phyloP scores from a whole-genome alignment of 2,797 vertebrate species.

The Ciconia nigra region DNA sequence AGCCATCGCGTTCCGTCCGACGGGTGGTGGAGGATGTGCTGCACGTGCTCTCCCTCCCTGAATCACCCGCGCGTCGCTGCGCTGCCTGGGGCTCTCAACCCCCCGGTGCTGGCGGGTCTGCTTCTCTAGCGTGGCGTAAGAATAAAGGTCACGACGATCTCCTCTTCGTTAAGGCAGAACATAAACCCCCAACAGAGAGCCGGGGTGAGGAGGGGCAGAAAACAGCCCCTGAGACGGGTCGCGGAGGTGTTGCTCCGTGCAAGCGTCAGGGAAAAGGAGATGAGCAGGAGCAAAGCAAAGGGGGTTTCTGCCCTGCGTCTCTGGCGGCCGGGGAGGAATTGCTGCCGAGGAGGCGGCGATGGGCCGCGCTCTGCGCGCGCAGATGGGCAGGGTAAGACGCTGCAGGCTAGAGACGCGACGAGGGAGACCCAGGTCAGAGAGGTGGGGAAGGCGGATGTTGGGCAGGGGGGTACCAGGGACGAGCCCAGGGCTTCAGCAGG shows the following conservation, averaged over 20 bases:
- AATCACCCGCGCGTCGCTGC: accelerated
- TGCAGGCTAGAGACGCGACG: not conserved
- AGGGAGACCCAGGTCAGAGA: not conserved
- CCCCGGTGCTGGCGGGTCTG: accelerated
- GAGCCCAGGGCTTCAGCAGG: not conserved
- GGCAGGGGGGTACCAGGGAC: not conserved
- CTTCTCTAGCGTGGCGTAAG: not conserved
- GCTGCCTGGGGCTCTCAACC: not conserved
- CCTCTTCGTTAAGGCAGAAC: not conserved
- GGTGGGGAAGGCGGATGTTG: not conserved
- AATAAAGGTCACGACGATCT: not conserved
- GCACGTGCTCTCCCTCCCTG: not conserved
- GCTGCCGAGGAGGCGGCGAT: not conserved
- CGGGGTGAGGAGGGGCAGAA: not conserved
- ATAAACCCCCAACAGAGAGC: too few relatives aligned
- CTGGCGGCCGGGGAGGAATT: not conserved
- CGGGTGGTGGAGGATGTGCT: not conserved
- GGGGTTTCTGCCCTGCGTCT: not conserved
- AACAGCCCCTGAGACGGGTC: not conserved
- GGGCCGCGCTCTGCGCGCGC: accelerated
- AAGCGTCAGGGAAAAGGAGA: not conserved
- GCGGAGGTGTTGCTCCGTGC: not conserved
- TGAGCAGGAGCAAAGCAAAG: not conserved
- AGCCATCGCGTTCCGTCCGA: not conserved
- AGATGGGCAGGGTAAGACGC: not conserved